A percentile compares a stretch with the other conserved stretches of the same genome.
phyloP scores from a whole-genome alignment of 2,113 vertebrate genomes.

The Prunella himalayana region DNA sequence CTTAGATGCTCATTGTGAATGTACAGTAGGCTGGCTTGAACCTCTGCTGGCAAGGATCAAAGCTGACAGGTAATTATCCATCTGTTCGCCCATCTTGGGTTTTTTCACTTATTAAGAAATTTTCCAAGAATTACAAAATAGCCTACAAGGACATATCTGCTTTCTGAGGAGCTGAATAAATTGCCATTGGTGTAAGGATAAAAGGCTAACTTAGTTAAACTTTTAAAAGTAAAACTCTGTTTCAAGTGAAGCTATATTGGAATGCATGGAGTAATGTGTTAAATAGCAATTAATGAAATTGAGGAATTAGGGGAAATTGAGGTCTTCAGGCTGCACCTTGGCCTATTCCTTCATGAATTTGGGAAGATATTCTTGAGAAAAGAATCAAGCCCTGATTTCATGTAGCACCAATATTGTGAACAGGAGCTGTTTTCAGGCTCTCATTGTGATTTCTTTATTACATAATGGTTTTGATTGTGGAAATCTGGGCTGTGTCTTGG shows the following conservation, averaged over 20 bases:
- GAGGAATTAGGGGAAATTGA: background rate
- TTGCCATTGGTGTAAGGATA: background rate
- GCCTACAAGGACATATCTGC: background rate
- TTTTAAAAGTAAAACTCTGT: background rate
- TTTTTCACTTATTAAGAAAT: background rate
- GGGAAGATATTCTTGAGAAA: background rate
- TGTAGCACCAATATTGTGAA: background rate
- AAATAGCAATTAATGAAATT: background rate
- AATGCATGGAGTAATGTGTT: background rate
- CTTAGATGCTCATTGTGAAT: constrained; percentile 97
- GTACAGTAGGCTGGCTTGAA: constrained; percentile 95
- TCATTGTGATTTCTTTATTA: background rate
- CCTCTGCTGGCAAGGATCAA: constrained; percentile 94
- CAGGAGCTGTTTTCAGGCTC: background rate
- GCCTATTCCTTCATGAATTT: background rate
- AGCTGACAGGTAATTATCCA: constrained; percentile 85
- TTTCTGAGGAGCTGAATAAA: background rate
- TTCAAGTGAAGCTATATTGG: background rate
- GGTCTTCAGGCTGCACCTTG: background rate
- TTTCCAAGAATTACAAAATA: background rate
- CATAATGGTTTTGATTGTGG: background rate
- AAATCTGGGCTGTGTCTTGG: background rate
- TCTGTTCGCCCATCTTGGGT: fast-evolving
- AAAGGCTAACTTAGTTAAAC: background rate
- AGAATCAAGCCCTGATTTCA: background rate